A percentile compares a stretch with the other conserved stretches of the same genome.
These are phyloP conservation scores for Hylaea fasciaria DNA, from an alignment of 2,888 invertebrate species.

Conservation along the genomic window DNA sequence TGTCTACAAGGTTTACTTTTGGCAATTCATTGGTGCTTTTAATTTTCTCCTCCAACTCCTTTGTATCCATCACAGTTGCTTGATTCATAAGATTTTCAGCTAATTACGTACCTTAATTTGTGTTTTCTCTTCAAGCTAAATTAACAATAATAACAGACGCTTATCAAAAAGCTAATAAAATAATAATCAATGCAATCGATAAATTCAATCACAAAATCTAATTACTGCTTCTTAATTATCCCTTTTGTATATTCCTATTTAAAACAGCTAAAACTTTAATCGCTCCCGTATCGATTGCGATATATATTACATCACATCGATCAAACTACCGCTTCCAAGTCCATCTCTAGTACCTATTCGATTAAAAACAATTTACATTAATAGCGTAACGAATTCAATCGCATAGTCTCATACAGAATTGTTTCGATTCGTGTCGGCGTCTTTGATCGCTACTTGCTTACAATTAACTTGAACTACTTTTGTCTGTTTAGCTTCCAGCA, in stretches of 20 bases:
- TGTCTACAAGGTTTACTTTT: too few relatives aligned
- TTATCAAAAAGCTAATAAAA: too few relatives aligned
- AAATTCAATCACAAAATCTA: neutral
- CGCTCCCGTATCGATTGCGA: slow-evolving; percentile 20
- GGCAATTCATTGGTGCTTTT: too few relatives aligned
- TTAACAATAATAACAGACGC: too few relatives aligned
- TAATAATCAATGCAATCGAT: too few relatives aligned
- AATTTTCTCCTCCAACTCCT: too few relatives aligned
- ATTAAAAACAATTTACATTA: slow-evolving; percentile 35
- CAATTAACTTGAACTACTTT: slow-evolving; percentile 15
- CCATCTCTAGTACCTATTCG: slow-evolving; percentile 24
- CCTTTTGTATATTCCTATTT: neutral
- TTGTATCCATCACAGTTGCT: too few relatives aligned
- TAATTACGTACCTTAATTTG: too few relatives aligned
- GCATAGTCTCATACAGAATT: slow-evolving; percentile 45
- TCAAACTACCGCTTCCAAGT: slow-evolving; percentile 15
- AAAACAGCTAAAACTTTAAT: slow-evolving; percentile 7
- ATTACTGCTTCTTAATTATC: neutral
- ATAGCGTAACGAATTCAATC: slow-evolving; percentile 45
- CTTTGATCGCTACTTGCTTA: slow-evolving; percentile 54
- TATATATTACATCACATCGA: slow-evolving; percentile 21
- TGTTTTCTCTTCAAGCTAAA: too few relatives aligned
- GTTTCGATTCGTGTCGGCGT: slow-evolving; percentile 49
- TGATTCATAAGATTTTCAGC: too few relatives aligned
- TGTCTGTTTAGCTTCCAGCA: slow-evolving; percentile 25